Percentiles rank a stretch among this genome's conserved stretches.
Conservation (phyloP, 2,888 invertebrate species). For the Epinotia brunnichana region DNA sequence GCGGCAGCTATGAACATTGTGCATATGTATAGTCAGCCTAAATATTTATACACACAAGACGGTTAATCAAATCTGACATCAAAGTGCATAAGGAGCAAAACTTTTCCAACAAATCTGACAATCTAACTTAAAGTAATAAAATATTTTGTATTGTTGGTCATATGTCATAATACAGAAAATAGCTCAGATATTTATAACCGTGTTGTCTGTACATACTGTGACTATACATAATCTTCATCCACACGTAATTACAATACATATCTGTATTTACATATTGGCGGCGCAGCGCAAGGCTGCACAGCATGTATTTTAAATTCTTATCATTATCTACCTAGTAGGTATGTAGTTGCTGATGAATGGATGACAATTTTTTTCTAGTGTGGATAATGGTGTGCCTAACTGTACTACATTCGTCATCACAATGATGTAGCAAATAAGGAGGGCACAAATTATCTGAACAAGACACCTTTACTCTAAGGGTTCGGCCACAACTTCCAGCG, state of each 20-base stretch:
- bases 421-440: background rate
- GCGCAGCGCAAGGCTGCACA: background rate
- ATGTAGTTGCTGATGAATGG: constrained; percentile 4
- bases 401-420: too few species aligned
- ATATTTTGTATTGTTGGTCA: background rate
- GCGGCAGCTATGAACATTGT: constrained; percentile 19
- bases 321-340: background rate
- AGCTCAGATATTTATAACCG: background rate
- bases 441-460: background rate
- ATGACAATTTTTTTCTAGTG: background rate
- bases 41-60: constrained; percentile 8
- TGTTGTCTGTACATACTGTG: constrained; percentile 4
- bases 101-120: background rate
- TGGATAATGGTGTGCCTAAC: background rate
- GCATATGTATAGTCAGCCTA: constrained; percentile 9
- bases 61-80: background rate
- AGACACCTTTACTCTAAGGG: background rate
- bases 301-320: constrained; percentile 11
- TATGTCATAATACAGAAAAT: background rate
- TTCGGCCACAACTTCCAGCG: too few species aligned
- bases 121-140: too few species aligned
- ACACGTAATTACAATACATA: constrained; percentile 21
- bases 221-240: constrained; percentile 5
- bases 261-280: constrained; percentile 32
- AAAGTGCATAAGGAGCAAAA: too few species aligned